Percentiles rank a stretch among this genome's conserved stretches.
phyloP scores from a whole-genome alignment of 2,888 invertebrate genomes.

The Orthonevra nobilis region DNA sequence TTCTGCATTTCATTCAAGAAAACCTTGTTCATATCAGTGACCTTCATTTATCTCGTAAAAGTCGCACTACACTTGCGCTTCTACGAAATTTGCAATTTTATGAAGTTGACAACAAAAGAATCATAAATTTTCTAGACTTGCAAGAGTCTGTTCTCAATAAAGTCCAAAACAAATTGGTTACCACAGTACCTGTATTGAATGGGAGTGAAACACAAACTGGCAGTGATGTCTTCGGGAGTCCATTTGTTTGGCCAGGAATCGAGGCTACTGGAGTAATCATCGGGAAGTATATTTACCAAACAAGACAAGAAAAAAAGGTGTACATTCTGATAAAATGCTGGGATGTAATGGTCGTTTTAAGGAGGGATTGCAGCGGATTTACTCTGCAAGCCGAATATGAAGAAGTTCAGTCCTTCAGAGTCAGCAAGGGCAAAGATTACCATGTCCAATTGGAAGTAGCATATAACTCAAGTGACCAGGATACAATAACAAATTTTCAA shows the following conservation, averaged over 20 bases:
- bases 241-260: constrained; percentile 1
- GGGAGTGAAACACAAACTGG: constrained; percentile 4
- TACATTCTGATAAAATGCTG: constrained; percentile 76
- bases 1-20: constrained; percentile 49
- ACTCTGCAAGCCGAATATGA: constrained; percentile 72
- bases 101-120: constrained; percentile 74
- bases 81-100: constrained; percentile 74
- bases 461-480: constrained; percentile 65
- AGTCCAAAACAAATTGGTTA: constrained; percentile 28
- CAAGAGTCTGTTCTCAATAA: constrained; percentile 20
- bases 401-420: constrained; percentile 71
- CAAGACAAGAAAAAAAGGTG: constrained; percentile 67
- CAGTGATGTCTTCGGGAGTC: constrained; percentile 12
- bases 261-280: constrained; percentile 66
- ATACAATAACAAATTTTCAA: constrained; percentile 74
- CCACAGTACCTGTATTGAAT: background rate
- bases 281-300: constrained; percentile 76
- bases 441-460: constrained; percentile 73
- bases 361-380: constrained; percentile 36
- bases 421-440: constrained; percentile 72
- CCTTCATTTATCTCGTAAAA: constrained; percentile 23
- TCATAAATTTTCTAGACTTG: constrained; percentile 74
- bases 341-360: constrained; percentile 74
- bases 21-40: constrained; percentile 11
- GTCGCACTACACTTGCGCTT: constrained; percentile 70